A percentile compares a stretch with the other conserved stretches of the same genome.
Conservation (phyloP, 2,113 vertebrate genomes). For the Nothobranchius furzeri region DNA sequence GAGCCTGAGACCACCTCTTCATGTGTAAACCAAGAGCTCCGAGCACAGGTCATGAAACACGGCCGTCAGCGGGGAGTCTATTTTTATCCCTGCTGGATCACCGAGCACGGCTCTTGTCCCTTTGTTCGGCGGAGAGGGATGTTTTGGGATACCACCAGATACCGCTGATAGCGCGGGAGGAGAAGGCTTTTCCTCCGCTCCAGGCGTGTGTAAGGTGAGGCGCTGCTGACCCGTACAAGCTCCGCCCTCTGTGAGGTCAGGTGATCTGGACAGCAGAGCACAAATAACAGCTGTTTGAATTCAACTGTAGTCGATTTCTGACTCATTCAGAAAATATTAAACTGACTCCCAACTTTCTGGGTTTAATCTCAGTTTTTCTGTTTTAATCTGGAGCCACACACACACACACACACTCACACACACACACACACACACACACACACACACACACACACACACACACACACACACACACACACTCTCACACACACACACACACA, state of each 20-base stretch:
- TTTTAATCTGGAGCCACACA: too few species aligned
- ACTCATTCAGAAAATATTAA: too few species aligned
- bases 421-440: too few species aligned
- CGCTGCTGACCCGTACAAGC: slow-evolving; percentile 31
- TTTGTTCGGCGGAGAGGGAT: slow-evolving; percentile 60
- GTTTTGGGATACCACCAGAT: slow-evolving; percentile 47
- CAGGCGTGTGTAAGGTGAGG: slow-evolving; percentile 12
- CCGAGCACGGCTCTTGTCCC: slow-evolving; percentile 52
- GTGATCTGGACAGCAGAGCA: too few species aligned
- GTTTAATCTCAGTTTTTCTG: too few species aligned
- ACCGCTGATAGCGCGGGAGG: slow-evolving; percentile 40
- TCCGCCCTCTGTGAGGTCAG: neutral
- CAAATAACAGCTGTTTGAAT: too few species aligned
- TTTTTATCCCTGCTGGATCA: slow-evolving; percentile 80
- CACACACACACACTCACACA: too few species aligned
- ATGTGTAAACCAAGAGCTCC: slow-evolving; percentile 67
- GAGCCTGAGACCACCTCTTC: neutral
- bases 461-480: too few species aligned
- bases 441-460: too few species aligned
- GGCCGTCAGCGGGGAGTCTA: slow-evolving; percentile 67
- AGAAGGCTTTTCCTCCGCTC: slow-evolving; percentile 15
- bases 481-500: too few species aligned
- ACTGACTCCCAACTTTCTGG: too few species aligned
- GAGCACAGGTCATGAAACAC: slow-evolving; percentile 55
- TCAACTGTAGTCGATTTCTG: too few species aligned